Percentiles rank a stretch among this genome's conserved stretches.
These are phyloP conservation scores for Nerophis ophidion DNA, from an alignment of 2,113 vertebrate species.

Conservation along the genomic window DNA sequence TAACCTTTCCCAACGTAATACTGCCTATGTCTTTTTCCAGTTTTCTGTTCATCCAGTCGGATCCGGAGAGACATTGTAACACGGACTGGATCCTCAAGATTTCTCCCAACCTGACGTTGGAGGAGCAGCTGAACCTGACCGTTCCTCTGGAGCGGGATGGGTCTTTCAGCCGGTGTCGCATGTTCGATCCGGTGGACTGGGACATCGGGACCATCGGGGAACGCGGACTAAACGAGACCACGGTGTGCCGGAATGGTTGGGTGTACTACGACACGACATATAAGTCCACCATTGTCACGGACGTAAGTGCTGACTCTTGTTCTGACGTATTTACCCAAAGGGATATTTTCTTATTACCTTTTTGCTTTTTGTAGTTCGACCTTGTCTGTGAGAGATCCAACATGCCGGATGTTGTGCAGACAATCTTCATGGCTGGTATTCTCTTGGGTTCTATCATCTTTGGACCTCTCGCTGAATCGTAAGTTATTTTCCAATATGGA, in stretches of 20 bases:
- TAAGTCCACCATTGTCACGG: too few species aligned
- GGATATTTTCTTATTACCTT: background rate
- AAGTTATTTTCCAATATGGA: constrained; percentile 6
- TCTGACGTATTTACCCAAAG: background rate
- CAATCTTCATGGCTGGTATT: constrained; percentile 31
- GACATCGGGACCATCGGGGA: constrained; percentile 63
- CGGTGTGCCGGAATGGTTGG: constrained; percentile 71
- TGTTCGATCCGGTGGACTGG: constrained; percentile 72
- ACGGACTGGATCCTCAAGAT: constrained; percentile 51
- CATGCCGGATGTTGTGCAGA: constrained; percentile 19
- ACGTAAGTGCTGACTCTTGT: constrained; percentile 43
- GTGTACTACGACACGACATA: constrained; percentile 48
- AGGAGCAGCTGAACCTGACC: constrained; percentile 72
- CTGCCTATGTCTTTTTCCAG: constrained; percentile 66
- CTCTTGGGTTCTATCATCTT: constrained; percentile 41
- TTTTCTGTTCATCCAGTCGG: constrained; percentile 69
- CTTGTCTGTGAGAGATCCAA: constrained; percentile 37
- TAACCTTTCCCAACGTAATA: constrained; percentile 55
- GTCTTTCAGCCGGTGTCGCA: constrained; percentile 56
- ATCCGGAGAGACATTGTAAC: constrained; percentile 67
- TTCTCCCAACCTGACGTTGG: constrained; percentile 61
- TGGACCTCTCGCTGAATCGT: constrained; percentile 44
- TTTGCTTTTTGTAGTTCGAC: constrained; percentile 32
- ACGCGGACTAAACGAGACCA: constrained; percentile 66
- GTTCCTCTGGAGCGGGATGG: constrained; percentile 45